These are phyloP conservation scores for Lypha dubia DNA, from an alignment of 2,888 invertebrate species.

Conservation along the genomic window DNA sequence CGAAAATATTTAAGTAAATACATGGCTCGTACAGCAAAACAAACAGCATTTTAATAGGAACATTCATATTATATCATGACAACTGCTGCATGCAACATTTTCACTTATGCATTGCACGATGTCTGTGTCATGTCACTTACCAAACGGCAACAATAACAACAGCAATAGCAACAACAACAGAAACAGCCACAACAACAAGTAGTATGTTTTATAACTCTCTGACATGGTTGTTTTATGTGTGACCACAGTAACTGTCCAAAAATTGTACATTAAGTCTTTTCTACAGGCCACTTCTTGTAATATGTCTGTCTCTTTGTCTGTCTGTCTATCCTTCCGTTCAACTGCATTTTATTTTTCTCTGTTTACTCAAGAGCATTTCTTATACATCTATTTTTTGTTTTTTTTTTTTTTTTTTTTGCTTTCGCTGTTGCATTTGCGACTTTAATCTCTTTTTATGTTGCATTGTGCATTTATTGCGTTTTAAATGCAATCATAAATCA, in stretches of 20 bases:
- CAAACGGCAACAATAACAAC: conserved; percentile 48
- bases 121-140: conserved; percentile 70
- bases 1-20: conserved; percentile 24
- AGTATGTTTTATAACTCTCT: conserved; percentile 67
- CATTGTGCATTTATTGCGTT: conserved; percentile 78
- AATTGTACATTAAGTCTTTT: conserved; percentile 68
- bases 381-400: neutral
- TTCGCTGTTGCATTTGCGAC: conserved; percentile 47
- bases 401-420: conserved; percentile 10
- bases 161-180: conserved; percentile 50
- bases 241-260: conserved; percentile 71
- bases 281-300: conserved; percentile 51
- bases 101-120: conserved; percentile 72
- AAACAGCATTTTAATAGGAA: conserved; percentile 72
- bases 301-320: no score
- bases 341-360: conserved; percentile 25
- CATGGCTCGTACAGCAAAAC: conserved; percentile 46
- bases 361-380: conserved; percentile 26
- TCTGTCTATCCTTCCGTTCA: conserved; percentile 29
- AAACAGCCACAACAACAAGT: conserved; percentile 43
- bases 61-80: conserved; percentile 73
- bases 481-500: conserved; percentile 80
- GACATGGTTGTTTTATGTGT: conserved; percentile 62
- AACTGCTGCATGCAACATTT: conserved; percentile 72
- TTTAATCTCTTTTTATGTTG: conserved; percentile 62